phyloP scores from a whole-genome alignment of 1,140 invertebrate genomes.

The Brachionus sp. region DNA sequence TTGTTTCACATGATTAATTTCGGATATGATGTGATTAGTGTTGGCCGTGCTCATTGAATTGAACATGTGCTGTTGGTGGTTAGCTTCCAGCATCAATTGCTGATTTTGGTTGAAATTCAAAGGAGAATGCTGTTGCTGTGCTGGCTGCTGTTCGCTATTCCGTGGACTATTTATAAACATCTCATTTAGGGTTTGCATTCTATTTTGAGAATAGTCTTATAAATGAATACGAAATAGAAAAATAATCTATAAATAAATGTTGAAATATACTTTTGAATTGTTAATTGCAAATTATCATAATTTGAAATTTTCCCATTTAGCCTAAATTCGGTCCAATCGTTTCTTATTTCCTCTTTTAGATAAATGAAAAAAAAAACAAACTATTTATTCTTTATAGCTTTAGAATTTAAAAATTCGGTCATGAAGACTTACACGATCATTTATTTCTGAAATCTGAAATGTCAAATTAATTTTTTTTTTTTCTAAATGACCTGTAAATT shows the following conservation, averaged over 20 bases:
- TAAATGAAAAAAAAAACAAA: not conserved
- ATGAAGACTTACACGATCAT: too few relatives aligned
- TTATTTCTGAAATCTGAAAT: too few relatives aligned
- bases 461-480: too few relatives aligned
- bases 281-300: slow-evolving; percentile 10
- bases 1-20: slow-evolving; percentile 21
- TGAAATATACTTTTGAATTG: not conserved
- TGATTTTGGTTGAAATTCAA: not conserved
- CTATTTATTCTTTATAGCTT: not conserved
- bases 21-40: not conserved
- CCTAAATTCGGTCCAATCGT: not conserved
- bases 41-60: not conserved
- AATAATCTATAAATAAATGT: not conserved
- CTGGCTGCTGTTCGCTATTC: not conserved
- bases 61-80: not conserved
- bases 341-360: not conserved
- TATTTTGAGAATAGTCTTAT: not conserved
- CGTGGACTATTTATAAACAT: not conserved
- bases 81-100: not conserved
- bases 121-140: not conserved
- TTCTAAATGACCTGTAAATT: too few relatives aligned
- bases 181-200: slow-evolving; percentile 12
- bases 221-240: not conserved
- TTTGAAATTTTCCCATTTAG: not conserved
- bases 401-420: not conserved